Percentiles rank a stretch among this genome's conserved stretches.
Evolutionary conservation across 1,140 invertebrate species (phyloP).

Genomic region (Drosophila carrolli): DNA sequence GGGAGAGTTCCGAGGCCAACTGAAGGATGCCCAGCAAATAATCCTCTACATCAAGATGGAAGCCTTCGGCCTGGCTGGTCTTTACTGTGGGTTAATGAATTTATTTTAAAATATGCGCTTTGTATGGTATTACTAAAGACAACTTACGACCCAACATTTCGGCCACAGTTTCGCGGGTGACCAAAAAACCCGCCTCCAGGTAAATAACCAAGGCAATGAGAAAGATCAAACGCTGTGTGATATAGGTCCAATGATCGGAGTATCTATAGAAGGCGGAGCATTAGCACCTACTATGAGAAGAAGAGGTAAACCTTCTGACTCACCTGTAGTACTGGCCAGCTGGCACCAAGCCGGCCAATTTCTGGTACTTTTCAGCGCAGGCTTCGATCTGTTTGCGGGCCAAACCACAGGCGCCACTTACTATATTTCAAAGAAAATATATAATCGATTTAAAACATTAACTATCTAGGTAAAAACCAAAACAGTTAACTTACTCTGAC

Average conservation of each 20-base stretch:
- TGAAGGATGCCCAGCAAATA: conserved; percentile 93
- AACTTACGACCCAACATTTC: conserved; percentile 90
- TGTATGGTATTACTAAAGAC: background rate
- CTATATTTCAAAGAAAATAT: conserved; percentile 26
- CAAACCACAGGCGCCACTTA: conserved; percentile 85
- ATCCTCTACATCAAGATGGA: conserved; percentile 96
- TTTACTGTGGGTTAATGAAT: conserved; percentile 85
- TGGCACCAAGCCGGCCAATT: conserved; percentile 87
- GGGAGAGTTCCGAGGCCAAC: conserved; percentile 92
- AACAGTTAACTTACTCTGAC: conserved; percentile 85
- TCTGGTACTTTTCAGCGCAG: conserved; percentile 86
- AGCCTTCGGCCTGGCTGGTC: conserved; percentile 88
- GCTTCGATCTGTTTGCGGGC: conserved; percentile 86
- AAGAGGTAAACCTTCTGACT: conserved; percentile 15
- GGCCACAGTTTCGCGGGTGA: conserved; percentile 91
- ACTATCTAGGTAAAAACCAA: background rate
- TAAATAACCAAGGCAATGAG: conserved; percentile 91
- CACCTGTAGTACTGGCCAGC: conserved; percentile 90
- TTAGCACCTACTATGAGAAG: conserved; percentile 58
- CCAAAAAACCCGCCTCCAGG: conserved; percentile 91
- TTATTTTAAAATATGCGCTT: too few species aligned
- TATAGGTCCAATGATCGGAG: conserved; percentile 94
- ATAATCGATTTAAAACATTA: background rate
- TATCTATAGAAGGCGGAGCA: conserved; percentile 86
- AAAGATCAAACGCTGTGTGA: conserved; percentile 92